phyloP scores from a whole-genome alignment of 35 echinoderm and acorn worm genomes.

The Acanthaster planci region DNA sequence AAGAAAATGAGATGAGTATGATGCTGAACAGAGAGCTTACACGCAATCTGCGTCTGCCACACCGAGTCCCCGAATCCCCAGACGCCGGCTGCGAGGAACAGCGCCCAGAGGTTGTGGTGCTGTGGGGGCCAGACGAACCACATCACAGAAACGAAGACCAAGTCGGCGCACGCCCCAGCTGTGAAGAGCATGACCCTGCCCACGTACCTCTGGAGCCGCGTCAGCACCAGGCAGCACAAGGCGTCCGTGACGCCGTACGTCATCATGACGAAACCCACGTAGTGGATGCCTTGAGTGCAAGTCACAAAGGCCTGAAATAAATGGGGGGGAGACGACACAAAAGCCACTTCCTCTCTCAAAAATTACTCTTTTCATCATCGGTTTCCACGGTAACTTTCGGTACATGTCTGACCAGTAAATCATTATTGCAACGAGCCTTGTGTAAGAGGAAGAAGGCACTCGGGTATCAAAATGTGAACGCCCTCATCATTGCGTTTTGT shows the following conservation, averaged over 20 bases:
- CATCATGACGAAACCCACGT: conserved; percentile 74
- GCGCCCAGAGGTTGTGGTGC: conserved; percentile 31
- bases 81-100: conserved; percentile 35
- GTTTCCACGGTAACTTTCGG: no score
- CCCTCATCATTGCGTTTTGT: no score
- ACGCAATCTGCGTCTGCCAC: conserved; percentile 70
- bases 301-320: conserved; percentile 49
- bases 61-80: conserved; percentile 75
- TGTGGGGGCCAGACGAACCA: background rate
- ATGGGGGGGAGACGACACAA: no score
- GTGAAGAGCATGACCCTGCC: conserved; percentile 51
- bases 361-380: no score
- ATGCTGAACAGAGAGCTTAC: conserved; percentile 43
- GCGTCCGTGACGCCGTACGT: conserved; percentile 59
- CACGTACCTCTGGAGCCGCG: conserved; percentile 54
- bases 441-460: no score
- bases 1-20: no score
- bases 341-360: no score
- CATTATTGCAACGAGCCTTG: no score
- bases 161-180: conserved; percentile 29
- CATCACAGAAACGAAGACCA: conserved; percentile 33
- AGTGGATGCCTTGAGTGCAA: conserved; percentile 42
- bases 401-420: no score
- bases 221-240: conserved; percentile 32
- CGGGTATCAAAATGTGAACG: no score